A percentile compares a stretch with the other conserved stretches of the same genome.
Conservation (phyloP, 2,888 invertebrate species). For the Aethes cnicana region DNA sequence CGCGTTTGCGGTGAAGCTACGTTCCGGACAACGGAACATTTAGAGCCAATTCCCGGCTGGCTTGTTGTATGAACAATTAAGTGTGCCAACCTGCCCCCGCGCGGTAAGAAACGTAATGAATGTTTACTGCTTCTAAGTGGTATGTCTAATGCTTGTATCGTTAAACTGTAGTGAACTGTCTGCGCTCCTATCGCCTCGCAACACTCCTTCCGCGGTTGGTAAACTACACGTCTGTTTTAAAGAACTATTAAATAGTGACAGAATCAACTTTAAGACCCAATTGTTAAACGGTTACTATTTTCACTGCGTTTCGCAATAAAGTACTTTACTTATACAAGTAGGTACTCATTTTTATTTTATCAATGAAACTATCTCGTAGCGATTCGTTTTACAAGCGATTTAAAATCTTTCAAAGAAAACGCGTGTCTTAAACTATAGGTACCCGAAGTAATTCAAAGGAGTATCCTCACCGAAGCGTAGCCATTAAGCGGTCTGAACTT, state of each 20-base stretch:
- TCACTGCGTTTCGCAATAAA: too few relatives aligned
- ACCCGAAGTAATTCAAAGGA: constrained; percentile 57
- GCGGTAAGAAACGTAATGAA: constrained; percentile 72
- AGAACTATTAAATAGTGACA: constrained; percentile 3
- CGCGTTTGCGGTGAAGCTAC: constrained; percentile 67
- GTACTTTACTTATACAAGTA: background rate
- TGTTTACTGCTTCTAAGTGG: constrained; percentile 68
- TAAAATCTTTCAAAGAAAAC: constrained; percentile 33
- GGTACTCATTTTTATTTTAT: background rate
- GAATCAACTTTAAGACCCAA: background rate
- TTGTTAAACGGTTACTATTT: background rate
- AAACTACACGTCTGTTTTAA: constrained; percentile 10
- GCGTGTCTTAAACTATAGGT: constrained; percentile 29
- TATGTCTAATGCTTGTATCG: constrained; percentile 50
- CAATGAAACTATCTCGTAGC: background rate
- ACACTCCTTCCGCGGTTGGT: constrained; percentile 19
- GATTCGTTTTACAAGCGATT: constrained; percentile 21
- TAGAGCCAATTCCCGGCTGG: constrained; percentile 76
- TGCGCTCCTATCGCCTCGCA: constrained; percentile 16
- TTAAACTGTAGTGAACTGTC: constrained; percentile 35
- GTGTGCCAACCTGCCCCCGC: constrained; percentile 67
- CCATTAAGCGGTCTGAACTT: constrained; percentile 69
- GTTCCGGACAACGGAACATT: constrained; percentile 72
- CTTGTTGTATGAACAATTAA: constrained; percentile 81
- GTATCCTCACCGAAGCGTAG: constrained; percentile 63